A percentile compares a stretch with the other conserved stretches of the same genome.
Conservation (phyloP, 2,113 vertebrate species). For the Psammodynastes pulverulentus region DNA sequence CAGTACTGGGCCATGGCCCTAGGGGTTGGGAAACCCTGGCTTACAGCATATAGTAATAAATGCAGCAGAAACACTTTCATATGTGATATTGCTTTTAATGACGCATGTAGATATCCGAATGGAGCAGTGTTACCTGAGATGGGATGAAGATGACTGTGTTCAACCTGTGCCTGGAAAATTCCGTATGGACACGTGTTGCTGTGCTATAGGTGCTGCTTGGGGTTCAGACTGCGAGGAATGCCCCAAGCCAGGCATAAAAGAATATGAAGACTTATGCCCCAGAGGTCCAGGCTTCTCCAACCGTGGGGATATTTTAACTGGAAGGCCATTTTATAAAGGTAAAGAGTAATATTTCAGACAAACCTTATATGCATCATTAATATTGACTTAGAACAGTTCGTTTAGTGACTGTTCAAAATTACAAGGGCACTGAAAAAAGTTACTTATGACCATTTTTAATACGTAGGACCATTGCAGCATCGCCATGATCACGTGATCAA, state of each 20-base stretch:
- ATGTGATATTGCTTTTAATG: not conserved
- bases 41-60: not conserved
- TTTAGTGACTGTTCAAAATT: not conserved
- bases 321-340: conserved; percentile 78
- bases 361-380: not conserved
- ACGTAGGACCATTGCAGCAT: not conserved
- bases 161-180: conserved; percentile 67
- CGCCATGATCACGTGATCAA: not conserved
- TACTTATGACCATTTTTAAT: not conserved
- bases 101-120: conserved; percentile 66
- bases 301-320: conserved; percentile 69
- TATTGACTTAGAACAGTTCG: not conserved
- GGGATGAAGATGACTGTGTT: conserved; percentile 72
- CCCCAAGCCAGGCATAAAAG: conserved; percentile 58
- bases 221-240: conserved; percentile 71
- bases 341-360: not conserved
- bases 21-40: not conserved
- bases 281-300: conserved; percentile 75
- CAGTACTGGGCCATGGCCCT: too few relatives aligned
- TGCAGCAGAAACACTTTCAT: not conserved
- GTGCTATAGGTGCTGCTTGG: conserved; percentile 74
- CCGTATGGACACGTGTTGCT: conserved; percentile 75
- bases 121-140: conserved; percentile 74
- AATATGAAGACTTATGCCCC: conserved; percentile 69
- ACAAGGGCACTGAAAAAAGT: not conserved